Evolutionary conservation across 2,113 vertebrate species (phyloP).

Genomic region (Neomonachus schauinslandi): DNA sequence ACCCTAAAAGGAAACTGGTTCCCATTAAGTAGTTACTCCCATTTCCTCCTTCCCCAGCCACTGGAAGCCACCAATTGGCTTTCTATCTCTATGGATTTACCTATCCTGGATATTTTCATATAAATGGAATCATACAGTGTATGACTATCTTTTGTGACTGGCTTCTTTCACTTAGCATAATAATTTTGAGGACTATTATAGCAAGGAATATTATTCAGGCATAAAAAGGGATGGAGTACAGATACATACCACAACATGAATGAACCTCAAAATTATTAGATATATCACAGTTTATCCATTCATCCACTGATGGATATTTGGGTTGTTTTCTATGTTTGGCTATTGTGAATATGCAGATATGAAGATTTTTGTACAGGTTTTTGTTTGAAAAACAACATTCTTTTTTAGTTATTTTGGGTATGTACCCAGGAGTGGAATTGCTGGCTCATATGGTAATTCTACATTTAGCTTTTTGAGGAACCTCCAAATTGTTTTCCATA

Average conservation of each 20-base stretch:
- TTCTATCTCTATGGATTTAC: neutral
- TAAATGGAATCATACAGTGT: neutral
- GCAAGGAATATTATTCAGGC: too few species aligned
- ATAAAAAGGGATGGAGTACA: too few species aligned
- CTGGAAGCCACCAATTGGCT: neutral
- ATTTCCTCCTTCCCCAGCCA: neutral
- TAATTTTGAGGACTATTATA: conserved; percentile 24
- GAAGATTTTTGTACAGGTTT: neutral
- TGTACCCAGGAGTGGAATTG: neutral
- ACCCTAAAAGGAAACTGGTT: neutral
- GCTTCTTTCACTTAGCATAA: neutral
- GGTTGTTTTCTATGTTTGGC: neutral
- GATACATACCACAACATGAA: too few species aligned
- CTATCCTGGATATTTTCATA: neutral
- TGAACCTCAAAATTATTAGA: neutral
- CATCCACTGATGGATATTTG: neutral
- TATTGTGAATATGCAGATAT: neutral
- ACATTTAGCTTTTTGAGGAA: conserved; percentile 17
- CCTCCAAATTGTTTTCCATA: neutral
- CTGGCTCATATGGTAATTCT: neutral
- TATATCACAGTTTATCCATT: neutral
- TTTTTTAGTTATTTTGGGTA: neutral
- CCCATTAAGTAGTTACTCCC: neutral
- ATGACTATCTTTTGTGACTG: neutral
- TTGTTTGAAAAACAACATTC: conserved; percentile 23